Conservation (phyloP, 2,888 invertebrate species). For the Malachius bipustulatus region DNA sequence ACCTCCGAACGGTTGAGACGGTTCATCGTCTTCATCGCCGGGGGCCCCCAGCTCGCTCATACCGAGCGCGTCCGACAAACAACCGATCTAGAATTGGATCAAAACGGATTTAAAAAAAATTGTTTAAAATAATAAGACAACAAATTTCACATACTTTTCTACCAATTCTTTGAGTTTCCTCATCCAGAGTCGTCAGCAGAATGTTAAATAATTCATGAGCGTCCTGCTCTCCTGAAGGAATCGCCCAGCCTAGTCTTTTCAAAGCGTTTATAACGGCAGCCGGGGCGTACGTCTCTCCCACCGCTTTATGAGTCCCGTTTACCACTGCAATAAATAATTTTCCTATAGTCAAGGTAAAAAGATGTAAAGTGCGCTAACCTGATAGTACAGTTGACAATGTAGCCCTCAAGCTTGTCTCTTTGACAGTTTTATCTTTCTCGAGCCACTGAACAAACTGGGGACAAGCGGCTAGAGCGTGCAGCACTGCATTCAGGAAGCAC, state of each 20-base stretch:
- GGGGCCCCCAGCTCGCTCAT: slow-evolving; percentile 37
- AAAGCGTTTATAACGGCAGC: slow-evolving; percentile 62
- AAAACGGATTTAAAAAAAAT: slow-evolving; percentile 3
- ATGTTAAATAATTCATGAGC: slow-evolving; percentile 89
- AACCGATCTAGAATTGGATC: slow-evolving; percentile 43
- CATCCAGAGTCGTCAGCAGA: slow-evolving; percentile 78
- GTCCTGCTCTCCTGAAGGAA: slow-evolving; percentile 84
- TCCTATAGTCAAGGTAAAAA: too few relatives aligned
- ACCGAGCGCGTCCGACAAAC: slow-evolving; percentile 63
- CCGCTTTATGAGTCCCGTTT: slow-evolving; percentile 58
- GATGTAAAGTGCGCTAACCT: too few relatives aligned
- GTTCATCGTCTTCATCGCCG: slow-evolving; percentile 29
- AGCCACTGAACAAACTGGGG: slow-evolving; percentile 78
- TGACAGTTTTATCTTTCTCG: slow-evolving; percentile 48
- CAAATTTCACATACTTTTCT: slow-evolving; percentile 42
- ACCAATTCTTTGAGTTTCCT: slow-evolving; percentile 57
- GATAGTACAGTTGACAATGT: slow-evolving; percentile 64
- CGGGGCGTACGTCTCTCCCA: slow-evolving; percentile 51
- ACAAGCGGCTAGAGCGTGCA: slow-evolving; percentile 84
- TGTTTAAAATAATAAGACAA: slow-evolving; percentile 4
- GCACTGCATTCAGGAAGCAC: slow-evolving; percentile 82
- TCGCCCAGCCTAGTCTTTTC: slow-evolving; percentile 69
- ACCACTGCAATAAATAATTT: slow-evolving; percentile 48
- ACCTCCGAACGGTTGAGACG: slow-evolving; percentile 17
- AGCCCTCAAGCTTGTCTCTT: slow-evolving; percentile 59